Evolutionary conservation across 2,888 invertebrate genomes (phyloP), one percentile per base, ranked within the genome.

Genomic region (Ophraella communa): DNA sequence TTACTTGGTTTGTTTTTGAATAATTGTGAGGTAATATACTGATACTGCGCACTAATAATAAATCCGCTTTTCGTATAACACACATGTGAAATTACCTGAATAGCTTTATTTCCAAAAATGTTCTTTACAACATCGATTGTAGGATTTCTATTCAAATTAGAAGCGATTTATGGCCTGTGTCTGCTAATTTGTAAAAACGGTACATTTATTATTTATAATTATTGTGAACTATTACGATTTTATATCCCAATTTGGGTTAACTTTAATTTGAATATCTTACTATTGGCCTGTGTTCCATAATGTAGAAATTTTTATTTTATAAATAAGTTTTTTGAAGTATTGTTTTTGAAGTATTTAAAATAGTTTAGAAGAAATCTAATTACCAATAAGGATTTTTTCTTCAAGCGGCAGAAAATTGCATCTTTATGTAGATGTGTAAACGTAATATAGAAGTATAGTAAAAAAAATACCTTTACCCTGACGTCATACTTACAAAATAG

Each of bases 1-100:
- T 57, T 35, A 49, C 30, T 17, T 33, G 39, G 39, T 39, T 39
- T 39, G 39, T 39, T 39, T 39, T 39, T 35, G 35, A 35, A 35
- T 35, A 35, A 35, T 35, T n/a, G 0, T 10, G 30, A 30, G 30
- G 30, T 30, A 30, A 30, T 30, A 1, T 30, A 30, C 30, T n/a
- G n/a, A n/a, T n/a, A n/a, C n/a, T n/a, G n/a, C n/a, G 30, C 30
- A 30, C 11, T 30, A 30, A 30, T 30, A 30, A 30, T 30, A n/a
- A n/a, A n/a, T 30, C 30, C 30, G 11, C 30, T 30, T 30, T 10
- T 10, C 2, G 11, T 30, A 35, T 24, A 24, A 24, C 24, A 24
- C 24, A 7, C n/a, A n/a, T n/a, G n/a, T n/a, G n/a, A n/a, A n/a
- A n/a, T n/a, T n/a, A n/a, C n/a, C n/a, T 24, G 24, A 24, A 35